Evolutionary conservation across 2,888 invertebrate species (phyloP), one percentile per base, ranked within the genome.

Genomic region (Sclerodermus sp.): DNA sequence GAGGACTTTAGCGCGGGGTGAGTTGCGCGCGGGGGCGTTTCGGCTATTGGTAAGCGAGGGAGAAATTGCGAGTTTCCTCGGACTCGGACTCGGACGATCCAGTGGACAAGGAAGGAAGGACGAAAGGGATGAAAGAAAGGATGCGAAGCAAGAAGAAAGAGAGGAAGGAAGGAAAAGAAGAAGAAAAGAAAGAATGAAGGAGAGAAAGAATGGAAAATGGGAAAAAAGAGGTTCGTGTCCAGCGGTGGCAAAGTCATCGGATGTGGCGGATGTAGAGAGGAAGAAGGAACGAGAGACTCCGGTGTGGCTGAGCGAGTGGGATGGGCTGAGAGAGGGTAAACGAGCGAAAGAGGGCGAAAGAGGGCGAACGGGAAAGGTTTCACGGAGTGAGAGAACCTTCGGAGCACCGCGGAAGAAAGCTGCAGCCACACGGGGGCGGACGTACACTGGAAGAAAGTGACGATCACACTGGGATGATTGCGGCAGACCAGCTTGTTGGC

Each of bases 401-500:
- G 60, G 13, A 34, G 10, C 34, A 12, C 12, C 64, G 68, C 66
- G 64, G 75, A 75, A 70, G 74, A 71, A 34, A 13, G 55, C 72
- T 53, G 67, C 70, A 58, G 66, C 69, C n/a, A n/a, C 68, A 67
- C 71, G 66, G 60, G 66, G 60, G 70, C 71, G 73, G 70, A 71
- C 67, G 23, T 8, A 71, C 70, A 65, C 65, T 66, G 63, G 69
- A 75, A 67, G 73, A 74, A 71, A 70, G 49, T 13, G 14, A 13
- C 36, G 64, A 68, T 70, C 68, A 66, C 70, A 72, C 66, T 8
- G 23, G 73, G 74, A 77, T 70, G 74, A 76, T 73, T 74, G 73
- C 72, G 72, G 75, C 76, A 77, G 74, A 74, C 73, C 76, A 77
- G 77, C 77, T 77, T 77, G 77, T 77, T 77, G 73, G 77, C 77